Base-by-base conservation (phyloP, 2,113 vertebrate genomes). In the Acrocephalus kingi region DNA sequence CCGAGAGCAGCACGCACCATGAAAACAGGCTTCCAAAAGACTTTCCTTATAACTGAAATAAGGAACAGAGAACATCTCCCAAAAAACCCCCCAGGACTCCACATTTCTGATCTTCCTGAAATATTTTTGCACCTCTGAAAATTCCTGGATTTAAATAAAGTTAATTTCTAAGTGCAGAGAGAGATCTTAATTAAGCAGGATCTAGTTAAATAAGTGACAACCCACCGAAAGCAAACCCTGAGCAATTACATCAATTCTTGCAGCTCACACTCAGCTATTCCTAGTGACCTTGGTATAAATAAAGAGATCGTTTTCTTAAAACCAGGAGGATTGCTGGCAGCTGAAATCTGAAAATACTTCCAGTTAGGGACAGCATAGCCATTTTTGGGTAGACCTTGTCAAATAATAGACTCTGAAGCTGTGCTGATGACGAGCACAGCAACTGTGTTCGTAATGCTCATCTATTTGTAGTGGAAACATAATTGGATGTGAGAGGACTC, bases 21-120 rank as follows among this genome's bases (percentile, higher is more conserved):
- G 76, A 95, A 92, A 93, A 45, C 15, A 76, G 55, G 54, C 23
- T 78, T 96, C 90, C 55, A 79, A 55, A 94, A 75, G 73, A 76
- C 66, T 97, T 87, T 39, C 41, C 78, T 74, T 52, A 5, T 33
- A 62, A 69, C 12, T 66, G 56, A 87, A 95, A 91, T 45, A 49
- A 92, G 43, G 64, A 86, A 75, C 15, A 46, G 46, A 89, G 61
- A 95, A 77, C 24, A 71, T 45, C 51, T 71, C 49, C 48, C 18
- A 17, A n/a, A 37, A 73, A 11, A 5, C 5, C 3, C 4, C 3
- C 18, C 17, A 30, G 52, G 18, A n/a, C 18, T 68, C 18, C 0
- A 1, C 30, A 16, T 78, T 75, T 68, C 68, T 73, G 13, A 62
- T 73, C 49, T 73, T 55, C 21, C 22, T 61, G 48, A 43, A 69